Evolutionary conservation across 1,140 invertebrate species (phyloP), one percentile per base, ranked within the genome.

Genomic region (Hirudo medicinalis): DNA sequence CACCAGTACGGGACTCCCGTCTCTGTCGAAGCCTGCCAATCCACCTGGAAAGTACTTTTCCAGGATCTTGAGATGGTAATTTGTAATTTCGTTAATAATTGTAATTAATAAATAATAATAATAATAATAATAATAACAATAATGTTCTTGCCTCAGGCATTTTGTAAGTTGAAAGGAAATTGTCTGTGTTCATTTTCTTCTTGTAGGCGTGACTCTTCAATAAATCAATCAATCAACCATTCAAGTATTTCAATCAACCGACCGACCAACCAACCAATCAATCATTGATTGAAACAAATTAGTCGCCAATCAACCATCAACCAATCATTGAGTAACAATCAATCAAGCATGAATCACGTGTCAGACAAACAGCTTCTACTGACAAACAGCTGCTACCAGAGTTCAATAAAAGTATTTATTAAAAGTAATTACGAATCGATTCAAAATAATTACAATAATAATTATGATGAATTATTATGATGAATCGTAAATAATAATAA

Each of bases 1-100:
- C 19, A 83, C 77, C 43, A 78, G 74, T 1, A 83, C 81, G 77
- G 91, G 90, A 25, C 89, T 88, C 15, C 90, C 90, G 75, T 91
- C 89, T 76, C 89, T 91, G 77, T 94, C 92, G 75, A 86, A 89
- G 2, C 91, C 91, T 67, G 85, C 84, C 0, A 86, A 81, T 55
- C 91, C 91, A 67, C 88, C 87, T 0, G 91, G 89, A 76, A 90
- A 85, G 79, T 90, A 89, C 73, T 87, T 86, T 27, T 83, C 80
- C 2, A 93, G 76, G 0, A 81, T 78, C 80, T 73, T 49, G 8
- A n/a, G 22, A 20, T 27, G 29, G 27, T n/a, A 17, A 49, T 25
- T 66, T 73, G 11, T 20, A 73, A 22, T 54, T n/a, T 20, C 22
- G 8, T 29, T 22, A 73, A 32, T 5, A 25, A 53, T 32, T 71